phyloP scores from a whole-genome alignment of 2,797 vertebrate species.

The Anableps anableps region DNA sequence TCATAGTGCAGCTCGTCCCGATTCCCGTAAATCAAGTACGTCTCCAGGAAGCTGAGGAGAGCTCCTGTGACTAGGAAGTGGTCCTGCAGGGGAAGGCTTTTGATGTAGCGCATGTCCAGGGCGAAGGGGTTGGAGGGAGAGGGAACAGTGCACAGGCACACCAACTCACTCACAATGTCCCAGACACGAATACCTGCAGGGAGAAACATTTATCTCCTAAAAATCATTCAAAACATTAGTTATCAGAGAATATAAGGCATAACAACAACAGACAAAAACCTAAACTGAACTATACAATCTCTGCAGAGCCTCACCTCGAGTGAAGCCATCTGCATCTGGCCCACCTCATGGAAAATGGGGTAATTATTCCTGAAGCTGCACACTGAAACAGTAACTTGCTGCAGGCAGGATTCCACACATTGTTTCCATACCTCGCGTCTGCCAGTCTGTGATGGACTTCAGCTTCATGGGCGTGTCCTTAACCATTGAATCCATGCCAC shows the following conservation, averaged over 20 bases:
- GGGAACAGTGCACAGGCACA: slow-evolving; percentile 81
- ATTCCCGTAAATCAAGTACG: slow-evolving; percentile 77
- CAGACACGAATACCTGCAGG: slow-evolving; percentile 76
- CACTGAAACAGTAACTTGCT: slow-evolving; percentile 57
- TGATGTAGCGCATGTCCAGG: slow-evolving; percentile 81
- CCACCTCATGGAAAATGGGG: slow-evolving; percentile 63
- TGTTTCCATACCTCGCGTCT: slow-evolving; percentile 78
- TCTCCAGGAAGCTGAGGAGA: slow-evolving; percentile 82
- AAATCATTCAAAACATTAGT: neutral
- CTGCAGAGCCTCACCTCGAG: slow-evolving; percentile 12
- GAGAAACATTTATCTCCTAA: neutral
- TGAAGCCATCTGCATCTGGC: slow-evolving; percentile 62
- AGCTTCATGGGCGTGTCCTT: slow-evolving; percentile 85
- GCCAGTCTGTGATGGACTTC: slow-evolving; percentile 83
- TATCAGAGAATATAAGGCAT: neutral
- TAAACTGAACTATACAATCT: slow-evolving; percentile 5
- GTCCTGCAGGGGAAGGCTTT: slow-evolving; percentile 76
- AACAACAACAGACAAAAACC: neutral
- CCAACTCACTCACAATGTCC: slow-evolving; percentile 83
- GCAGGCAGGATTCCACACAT: slow-evolving; percentile 60
- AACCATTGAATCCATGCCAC: slow-evolving; percentile 80
- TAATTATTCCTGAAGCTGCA: slow-evolving; percentile 60
- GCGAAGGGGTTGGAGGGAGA: slow-evolving; percentile 83
- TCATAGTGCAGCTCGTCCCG: slow-evolving; percentile 79
- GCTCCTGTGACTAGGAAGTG: slow-evolving; percentile 81